phyloP scores from a whole-genome alignment of 2,888 invertebrate species.

The Synanthedon tipuliformis region DNA sequence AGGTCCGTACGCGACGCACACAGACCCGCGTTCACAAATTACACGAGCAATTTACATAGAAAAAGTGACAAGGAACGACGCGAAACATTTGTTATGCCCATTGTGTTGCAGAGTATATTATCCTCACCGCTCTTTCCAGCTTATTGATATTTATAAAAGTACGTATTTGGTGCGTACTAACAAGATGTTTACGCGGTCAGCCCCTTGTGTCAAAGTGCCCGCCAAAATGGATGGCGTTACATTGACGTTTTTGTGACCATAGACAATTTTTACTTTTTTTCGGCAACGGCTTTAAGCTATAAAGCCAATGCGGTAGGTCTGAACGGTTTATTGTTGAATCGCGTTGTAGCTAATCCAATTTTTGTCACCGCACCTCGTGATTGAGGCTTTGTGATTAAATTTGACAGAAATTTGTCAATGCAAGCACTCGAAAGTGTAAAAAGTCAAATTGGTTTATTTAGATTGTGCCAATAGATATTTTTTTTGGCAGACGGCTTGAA shows the following conservation, averaged over 20 bases:
- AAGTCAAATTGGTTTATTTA: slow-evolving; percentile 2
- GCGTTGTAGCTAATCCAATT: slow-evolving; percentile 15
- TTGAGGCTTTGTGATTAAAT: slow-evolving; percentile 18
- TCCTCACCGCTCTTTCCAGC: slow-evolving; percentile 28
- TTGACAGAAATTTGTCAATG: slow-evolving; percentile 18
- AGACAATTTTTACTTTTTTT: slow-evolving; percentile 37
- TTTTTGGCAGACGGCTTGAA: too few species aligned
- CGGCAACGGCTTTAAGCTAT: slow-evolving; percentile 12
- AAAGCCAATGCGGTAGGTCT: slow-evolving; percentile 12
- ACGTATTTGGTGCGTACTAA: slow-evolving; percentile 60
- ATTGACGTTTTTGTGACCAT: slow-evolving; percentile 20
- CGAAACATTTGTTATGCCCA: slow-evolving; percentile 60
- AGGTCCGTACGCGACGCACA: slow-evolving; percentile 10
- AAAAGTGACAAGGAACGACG: slow-evolving; percentile 53
- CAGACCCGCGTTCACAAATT: slow-evolving; percentile 51
- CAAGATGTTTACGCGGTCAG: slow-evolving; percentile 50
- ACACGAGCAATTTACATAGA: slow-evolving; percentile 59
- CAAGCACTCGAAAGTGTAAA: neutral
- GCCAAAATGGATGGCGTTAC: slow-evolving; percentile 28
- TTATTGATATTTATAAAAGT: slow-evolving; percentile 62
- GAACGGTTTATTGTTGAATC: slow-evolving; percentile 7
- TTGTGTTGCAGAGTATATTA: slow-evolving; percentile 54
- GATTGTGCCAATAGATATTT: neutral
- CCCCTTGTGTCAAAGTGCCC: slow-evolving; percentile 38
- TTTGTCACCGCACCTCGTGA: slow-evolving; percentile 12